Conservation (phyloP, 2,113 vertebrate genomes). For the Camelus dromedarius region DNA sequence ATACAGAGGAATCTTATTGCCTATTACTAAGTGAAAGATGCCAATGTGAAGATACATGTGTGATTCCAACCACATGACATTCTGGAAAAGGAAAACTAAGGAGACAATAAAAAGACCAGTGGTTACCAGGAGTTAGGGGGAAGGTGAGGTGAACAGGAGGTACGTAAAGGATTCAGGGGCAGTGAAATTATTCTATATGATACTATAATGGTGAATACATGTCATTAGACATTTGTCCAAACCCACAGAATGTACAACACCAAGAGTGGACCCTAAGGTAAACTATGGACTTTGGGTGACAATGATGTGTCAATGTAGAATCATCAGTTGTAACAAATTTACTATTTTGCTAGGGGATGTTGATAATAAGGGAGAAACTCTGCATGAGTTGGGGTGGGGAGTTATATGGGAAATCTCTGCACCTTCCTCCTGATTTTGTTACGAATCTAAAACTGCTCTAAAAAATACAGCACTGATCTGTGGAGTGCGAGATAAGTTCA, state of each 20-base stretch:
- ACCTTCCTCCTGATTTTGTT: neutral
- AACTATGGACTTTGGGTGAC: neutral
- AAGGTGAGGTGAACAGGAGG: neutral
- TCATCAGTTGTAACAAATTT: neutral
- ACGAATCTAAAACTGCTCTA: neutral
- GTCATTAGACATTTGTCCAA: neutral
- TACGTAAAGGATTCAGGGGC: neutral
- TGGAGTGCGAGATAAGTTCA: neutral
- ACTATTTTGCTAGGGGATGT: neutral
- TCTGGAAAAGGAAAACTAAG: neutral
- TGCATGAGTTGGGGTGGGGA: fast-evolving
- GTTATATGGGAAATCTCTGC: neutral
- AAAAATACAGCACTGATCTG: neutral
- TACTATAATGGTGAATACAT: neutral
- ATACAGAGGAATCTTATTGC: fast-evolving
- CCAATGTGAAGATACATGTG: neutral
- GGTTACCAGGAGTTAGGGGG: fast-evolving
- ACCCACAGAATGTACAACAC: neutral
- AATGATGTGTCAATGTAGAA: neutral
- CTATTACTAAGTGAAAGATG: neutral
- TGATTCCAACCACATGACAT: neutral
- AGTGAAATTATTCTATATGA: neutral
- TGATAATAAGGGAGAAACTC: no score
- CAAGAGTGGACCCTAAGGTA: neutral
- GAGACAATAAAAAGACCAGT: neutral